Evolutionary conservation across 2,888 invertebrate species (phyloP).

Genomic region (Megaustenia siamemsis): DNA sequence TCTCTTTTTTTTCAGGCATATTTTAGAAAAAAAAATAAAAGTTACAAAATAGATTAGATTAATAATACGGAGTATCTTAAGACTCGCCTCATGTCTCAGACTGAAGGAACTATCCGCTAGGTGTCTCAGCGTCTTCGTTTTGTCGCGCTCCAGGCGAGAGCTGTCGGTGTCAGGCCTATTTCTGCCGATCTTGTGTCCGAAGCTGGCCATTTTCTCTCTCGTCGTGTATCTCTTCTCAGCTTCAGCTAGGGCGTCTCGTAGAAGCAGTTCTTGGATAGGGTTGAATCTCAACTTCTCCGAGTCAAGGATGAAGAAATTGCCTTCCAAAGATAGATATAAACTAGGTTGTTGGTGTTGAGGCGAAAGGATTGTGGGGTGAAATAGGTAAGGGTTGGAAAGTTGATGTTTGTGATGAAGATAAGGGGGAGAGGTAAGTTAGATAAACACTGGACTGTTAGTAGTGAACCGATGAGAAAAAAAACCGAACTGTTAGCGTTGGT

Average conservation of each 20-base stretch:
- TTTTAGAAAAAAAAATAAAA: too few relatives aligned
- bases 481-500: too few relatives aligned
- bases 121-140: conserved; percentile 62
- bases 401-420: too few relatives aligned
- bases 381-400: too few relatives aligned
- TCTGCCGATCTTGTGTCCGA: conserved; percentile 74
- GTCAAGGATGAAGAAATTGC: conserved; percentile 77
- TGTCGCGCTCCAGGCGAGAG: conserved; percentile 65
- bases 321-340: conserved; percentile 63
- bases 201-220: conserved; percentile 71
- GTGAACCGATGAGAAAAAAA: too few relatives aligned
- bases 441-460: too few relatives aligned
- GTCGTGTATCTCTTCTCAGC: conserved; percentile 64
- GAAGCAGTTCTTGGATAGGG: conserved; percentile 69
- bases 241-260: conserved; percentile 64
- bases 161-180: conserved; percentile 65
- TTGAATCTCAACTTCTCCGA: conserved; percentile 72
- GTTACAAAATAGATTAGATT: too few relatives aligned
- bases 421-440: too few relatives aligned
- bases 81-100: conserved; percentile 68
- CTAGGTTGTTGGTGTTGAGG: too few relatives aligned
- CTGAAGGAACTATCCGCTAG: conserved; percentile 69
- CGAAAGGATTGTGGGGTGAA: too few relatives aligned
- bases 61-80: too few relatives aligned
- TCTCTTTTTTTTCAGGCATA: too few relatives aligned